Conservation (phyloP, 2,888 invertebrate species). For the Tolmerus cingulatus region DNA sequence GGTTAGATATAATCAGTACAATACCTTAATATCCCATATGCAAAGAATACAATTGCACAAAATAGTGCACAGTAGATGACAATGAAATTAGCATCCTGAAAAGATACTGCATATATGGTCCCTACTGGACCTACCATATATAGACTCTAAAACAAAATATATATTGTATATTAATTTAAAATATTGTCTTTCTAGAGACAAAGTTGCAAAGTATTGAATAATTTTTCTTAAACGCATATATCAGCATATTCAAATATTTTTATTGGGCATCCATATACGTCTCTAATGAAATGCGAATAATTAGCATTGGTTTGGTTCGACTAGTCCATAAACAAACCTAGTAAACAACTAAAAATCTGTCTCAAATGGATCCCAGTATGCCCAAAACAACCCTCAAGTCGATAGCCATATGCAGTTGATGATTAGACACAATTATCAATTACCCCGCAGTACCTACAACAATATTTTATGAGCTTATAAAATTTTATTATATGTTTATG, state of each 20-base stretch:
- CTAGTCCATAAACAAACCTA: neutral
- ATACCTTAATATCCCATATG: too few species aligned
- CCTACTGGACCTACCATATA: too few species aligned
- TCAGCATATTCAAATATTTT: neutral
- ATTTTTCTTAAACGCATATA: neutral
- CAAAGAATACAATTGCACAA: too few species aligned
- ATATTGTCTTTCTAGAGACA: too few species aligned
- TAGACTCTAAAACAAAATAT: too few species aligned
- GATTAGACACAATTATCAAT: conserved; percentile 25
- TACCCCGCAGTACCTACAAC: neutral
- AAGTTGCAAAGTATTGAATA: neutral
- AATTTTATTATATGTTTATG: conserved; percentile 35
- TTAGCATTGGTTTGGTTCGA: neutral
- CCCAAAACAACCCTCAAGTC: neutral
- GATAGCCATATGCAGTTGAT: neutral
- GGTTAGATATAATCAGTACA: too few species aligned
- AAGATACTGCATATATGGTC: too few species aligned
- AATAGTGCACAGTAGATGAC: too few species aligned
- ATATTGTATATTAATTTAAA: too few species aligned
- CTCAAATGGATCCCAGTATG: neutral
- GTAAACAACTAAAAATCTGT: neutral
- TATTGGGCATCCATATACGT: neutral
- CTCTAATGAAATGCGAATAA: neutral
- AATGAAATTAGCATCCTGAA: too few species aligned
- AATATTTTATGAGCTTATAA: conserved; percentile 36